Conservation (phyloP, 92 coral and sea anemone genomes). For the Palythoa heliodiscus region DNA sequence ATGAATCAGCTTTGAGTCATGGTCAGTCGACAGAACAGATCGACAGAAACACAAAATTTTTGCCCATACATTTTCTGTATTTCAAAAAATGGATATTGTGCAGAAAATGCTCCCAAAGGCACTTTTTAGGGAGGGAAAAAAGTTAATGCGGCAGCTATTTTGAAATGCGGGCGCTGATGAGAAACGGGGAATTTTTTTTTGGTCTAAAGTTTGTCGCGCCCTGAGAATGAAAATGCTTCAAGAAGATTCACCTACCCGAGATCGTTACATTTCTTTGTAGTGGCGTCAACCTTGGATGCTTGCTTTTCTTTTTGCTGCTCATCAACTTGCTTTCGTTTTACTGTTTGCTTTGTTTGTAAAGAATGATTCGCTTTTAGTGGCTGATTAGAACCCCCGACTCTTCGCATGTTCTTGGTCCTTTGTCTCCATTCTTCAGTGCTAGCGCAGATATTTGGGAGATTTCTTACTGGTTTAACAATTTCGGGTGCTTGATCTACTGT, state of each 20-base stretch:
- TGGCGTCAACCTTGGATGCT: slow-evolving; percentile 25
- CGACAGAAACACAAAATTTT: too few species aligned
- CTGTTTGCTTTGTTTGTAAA: slow-evolving; percentile 34
- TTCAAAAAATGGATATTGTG: too few species aligned
- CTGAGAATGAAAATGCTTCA: too few species aligned
- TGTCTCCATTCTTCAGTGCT: slow-evolving; percentile 33
- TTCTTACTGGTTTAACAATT: slow-evolving; percentile 22
- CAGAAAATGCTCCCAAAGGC: too few species aligned
- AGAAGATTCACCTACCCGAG: slow-evolving; percentile 6
- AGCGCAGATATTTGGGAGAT: slow-evolving; percentile 26
- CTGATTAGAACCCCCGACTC: slow-evolving; percentile 2
- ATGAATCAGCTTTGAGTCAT: too few species aligned
- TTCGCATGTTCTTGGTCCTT: slow-evolving; percentile 34
- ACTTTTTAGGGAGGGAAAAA: too few species aligned
- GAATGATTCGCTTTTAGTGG: slow-evolving; percentile 34
- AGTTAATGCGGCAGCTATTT: too few species aligned
- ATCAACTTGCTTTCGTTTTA: slow-evolving; percentile 31
- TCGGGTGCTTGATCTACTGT: slow-evolving; percentile 5
- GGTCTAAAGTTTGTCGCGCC: too few species aligned
- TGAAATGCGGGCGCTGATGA: too few species aligned
- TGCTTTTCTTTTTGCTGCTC: slow-evolving; percentile 29
- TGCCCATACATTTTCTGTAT: too few species aligned
- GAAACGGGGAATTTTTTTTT: too few species aligned
- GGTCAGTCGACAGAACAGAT: too few species aligned
- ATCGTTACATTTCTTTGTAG: slow-evolving; percentile 42